phyloP scores from a whole-genome alignment of 37 sponge, comb jelly and placozoan species.

The Halisarca cf. caerulea region DNA sequence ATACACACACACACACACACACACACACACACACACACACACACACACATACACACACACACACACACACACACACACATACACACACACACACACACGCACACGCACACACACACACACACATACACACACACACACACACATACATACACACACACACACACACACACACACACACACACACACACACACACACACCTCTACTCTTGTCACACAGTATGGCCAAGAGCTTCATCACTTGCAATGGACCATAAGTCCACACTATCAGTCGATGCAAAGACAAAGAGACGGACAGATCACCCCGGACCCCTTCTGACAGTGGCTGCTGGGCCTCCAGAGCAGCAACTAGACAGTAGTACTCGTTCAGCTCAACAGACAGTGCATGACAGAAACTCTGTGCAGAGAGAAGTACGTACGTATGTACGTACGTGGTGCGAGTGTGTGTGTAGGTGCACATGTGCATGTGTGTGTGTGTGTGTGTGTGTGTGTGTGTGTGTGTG shows the following conservation, averaged over 20 bases:
- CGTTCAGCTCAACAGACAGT: slow-evolving; percentile 82
- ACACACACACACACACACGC: too few relatives aligned
- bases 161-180: neutral
- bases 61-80: too few relatives aligned
- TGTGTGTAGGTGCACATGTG: too few relatives aligned
- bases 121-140: too few relatives aligned
- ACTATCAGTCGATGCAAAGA: slow-evolving; percentile 88
- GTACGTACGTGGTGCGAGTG: too few relatives aligned
- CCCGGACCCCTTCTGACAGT: neutral
- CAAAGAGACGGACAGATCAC: slow-evolving; percentile 33
- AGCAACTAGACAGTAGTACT: slow-evolving; percentile 94
- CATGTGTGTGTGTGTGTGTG: too few relatives aligned
- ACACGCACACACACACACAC: neutral
- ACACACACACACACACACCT: slow-evolving; percentile 47
- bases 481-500: too few relatives aligned
- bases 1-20: neutral
- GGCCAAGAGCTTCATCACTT: slow-evolving; percentile 80
- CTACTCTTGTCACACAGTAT: slow-evolving; percentile 71
- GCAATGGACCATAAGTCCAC: slow-evolving; percentile 93
- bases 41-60: too few relatives aligned
- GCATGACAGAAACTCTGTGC: slow-evolving; percentile 89
- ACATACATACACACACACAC: neutral
- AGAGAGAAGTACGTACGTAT: neutral
- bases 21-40: too few relatives aligned
- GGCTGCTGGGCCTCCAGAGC: slow-evolving; percentile 66